These are phyloP conservation scores for Furcifer pardalis DNA, from an alignment of 2,797 vertebrate genomes.

Conservation along the genomic window DNA sequence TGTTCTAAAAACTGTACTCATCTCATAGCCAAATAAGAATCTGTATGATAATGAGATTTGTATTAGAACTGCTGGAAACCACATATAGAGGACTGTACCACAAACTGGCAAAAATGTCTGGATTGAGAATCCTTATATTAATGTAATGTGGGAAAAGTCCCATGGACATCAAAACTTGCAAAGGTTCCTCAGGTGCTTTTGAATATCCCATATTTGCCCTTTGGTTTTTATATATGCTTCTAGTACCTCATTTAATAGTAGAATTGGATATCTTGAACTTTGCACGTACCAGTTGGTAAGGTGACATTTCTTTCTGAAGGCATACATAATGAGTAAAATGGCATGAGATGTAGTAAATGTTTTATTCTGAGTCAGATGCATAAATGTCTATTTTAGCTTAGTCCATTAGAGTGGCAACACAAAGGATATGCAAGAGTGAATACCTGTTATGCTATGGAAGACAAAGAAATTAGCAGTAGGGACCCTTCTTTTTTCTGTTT, in stretches of 20 bases:
- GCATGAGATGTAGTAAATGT: not conserved
- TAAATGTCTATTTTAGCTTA: not conserved
- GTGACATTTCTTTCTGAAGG: not conserved
- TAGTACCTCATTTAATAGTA: not conserved
- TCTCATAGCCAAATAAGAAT: not conserved
- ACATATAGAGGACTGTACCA: not conserved
- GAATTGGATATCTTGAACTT: not conserved
- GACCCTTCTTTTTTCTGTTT: conserved; percentile 11
- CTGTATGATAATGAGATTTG: not conserved
- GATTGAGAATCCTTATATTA: not conserved
- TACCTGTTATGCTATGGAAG: conserved; percentile 6
- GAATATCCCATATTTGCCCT: conserved; percentile 9
- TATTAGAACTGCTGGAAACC: not conserved
- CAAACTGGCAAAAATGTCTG: not conserved
- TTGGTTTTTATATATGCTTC: not conserved
- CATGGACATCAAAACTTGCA: not conserved
- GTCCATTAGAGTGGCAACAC: not conserved
- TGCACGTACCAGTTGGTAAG: not conserved
- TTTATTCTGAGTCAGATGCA: not conserved
- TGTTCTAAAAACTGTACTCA: not conserved
- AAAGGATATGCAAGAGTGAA: not conserved
- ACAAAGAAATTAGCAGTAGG: not conserved
- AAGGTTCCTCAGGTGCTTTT: not conserved
- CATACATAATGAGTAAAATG: conserved; percentile 10
- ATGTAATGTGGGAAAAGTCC: not conserved